Conservation (phyloP, 2,797 vertebrate species). For the Thalassophryne amazonica region DNA sequence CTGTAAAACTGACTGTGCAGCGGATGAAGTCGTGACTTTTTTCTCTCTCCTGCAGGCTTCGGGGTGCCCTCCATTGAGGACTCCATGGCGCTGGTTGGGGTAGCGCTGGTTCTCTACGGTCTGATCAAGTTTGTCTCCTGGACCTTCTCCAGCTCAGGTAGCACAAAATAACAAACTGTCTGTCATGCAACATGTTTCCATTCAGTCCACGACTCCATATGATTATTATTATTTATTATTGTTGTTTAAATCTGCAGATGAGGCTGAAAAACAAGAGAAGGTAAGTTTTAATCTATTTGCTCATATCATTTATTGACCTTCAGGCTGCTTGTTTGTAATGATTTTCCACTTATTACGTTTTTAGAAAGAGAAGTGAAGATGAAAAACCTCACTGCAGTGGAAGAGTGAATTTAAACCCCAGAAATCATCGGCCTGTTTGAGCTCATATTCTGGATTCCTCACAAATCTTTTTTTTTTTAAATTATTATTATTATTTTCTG, state of each 20-base stretch:
- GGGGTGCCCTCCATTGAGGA: conserved; percentile 82
- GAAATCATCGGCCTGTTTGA: background rate
- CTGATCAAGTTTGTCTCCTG: conserved; percentile 76
- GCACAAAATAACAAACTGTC: background rate
- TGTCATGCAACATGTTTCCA: fast-evolving
- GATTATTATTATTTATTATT: background rate
- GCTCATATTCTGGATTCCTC: background rate
- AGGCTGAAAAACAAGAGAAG: conserved; percentile 47
- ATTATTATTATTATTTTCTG: background rate
- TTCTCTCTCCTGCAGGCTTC: conserved; percentile 64
- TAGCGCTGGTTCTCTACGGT: conserved; percentile 83
- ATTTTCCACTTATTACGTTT: background rate
- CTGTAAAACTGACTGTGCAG: no score
- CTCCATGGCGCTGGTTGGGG: conserved; percentile 83
- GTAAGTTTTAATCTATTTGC: conserved; percentile 21
- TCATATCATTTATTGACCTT: background rate
- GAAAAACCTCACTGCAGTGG: background rate
- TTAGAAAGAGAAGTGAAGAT: conserved; percentile 63
- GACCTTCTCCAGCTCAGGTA: conserved; percentile 71
- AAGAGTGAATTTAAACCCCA: background rate
- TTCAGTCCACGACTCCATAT: background rate
- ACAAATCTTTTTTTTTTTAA: background rate
- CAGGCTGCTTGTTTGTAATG: background rate
- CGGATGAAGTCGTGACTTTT: background rate
- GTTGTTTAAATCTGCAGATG: conserved; percentile 39